Percentiles rank a stretch among this genome's conserved stretches.
Evolutionary conservation across 2,113 vertebrate species (phyloP).

Genomic region (Dicentrarchus labrax): DNA sequence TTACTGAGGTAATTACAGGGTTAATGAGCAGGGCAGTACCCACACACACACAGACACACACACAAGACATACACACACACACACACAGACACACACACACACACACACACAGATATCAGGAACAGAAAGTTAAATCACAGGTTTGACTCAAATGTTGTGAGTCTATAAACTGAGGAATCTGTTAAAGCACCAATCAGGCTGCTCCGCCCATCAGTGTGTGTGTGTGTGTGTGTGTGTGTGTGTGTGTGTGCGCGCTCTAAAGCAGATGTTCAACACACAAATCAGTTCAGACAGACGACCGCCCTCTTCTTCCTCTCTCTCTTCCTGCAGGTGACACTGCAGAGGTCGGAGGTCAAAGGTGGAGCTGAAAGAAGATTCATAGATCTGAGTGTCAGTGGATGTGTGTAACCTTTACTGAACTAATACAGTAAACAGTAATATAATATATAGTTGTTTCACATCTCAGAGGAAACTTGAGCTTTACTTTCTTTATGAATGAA

Average conservation of each 20-base stretch:
- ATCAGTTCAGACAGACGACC: not conserved
- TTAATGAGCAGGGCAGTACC: slow-evolving; percentile 7
- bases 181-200: slow-evolving; percentile 16
- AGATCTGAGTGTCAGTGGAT: no score
- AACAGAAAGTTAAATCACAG: slow-evolving; percentile 21
- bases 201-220: slow-evolving; percentile 8
- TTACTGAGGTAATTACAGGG: not conserved
- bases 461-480: no score
- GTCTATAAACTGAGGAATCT: slow-evolving; percentile 50
- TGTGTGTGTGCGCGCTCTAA: not conserved
- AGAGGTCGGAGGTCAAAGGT: not conserved
- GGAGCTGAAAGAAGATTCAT: not conserved
- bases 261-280: slow-evolving; percentile 45
- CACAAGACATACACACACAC: not conserved
- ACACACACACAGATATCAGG: not conserved
- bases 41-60: not conserved
- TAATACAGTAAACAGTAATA: not conserved
- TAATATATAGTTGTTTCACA: no score
- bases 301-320: slow-evolving; percentile 9
- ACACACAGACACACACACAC: not conserved
- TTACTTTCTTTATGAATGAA: no score
- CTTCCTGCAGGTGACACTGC: not conserved
- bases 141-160: not conserved
- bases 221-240: slow-evolving; percentile 1
- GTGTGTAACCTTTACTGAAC: no score